Evolutionary conservation across 1,140 invertebrate species (phyloP).

Genomic region (Odontomachus brunneus): DNA sequence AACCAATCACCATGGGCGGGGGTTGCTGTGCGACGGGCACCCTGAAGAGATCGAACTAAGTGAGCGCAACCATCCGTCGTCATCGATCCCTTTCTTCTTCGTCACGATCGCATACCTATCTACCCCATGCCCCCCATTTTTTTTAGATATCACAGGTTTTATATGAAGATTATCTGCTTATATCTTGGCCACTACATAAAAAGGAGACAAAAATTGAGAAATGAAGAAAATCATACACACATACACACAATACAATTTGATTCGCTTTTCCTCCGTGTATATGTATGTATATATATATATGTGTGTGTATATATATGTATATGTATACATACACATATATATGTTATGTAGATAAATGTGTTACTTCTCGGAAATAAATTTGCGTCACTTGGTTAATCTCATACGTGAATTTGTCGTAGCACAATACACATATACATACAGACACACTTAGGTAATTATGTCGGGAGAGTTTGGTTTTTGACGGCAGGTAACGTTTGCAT

Average conservation of each 20-base stretch:
- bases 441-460: conserved; percentile 27
- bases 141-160: conserved; percentile 79
- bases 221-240: conserved; percentile 5
- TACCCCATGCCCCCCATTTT: not conserved
- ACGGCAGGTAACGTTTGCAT: conserved; percentile 53
- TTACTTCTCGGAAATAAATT: not conserved
- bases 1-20: conserved; percentile 60
- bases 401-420: conserved; percentile 6
- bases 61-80: conserved; percentile 76
- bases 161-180: conserved; percentile 78
- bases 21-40: conserved; percentile 59
- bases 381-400: conserved; percentile 38
- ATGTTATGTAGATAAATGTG: not conserved
- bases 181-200: conserved; percentile 69
- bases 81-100: conserved; percentile 71
- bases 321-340: conserved; percentile 32
- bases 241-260: conserved; percentile 73
- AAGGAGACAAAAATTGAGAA: conserved; percentile 69
- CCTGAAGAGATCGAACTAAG: conserved; percentile 56
- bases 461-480: conserved; percentile 54
- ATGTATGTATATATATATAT: conserved; percentile 6
- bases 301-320: conserved; percentile 44
- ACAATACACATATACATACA: conserved; percentile 32
- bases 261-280: conserved; percentile 67
- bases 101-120: conserved; percentile 67